Conservation (phyloP, 2,888 invertebrate genomes). For the Pilophorus perplexus region DNA sequence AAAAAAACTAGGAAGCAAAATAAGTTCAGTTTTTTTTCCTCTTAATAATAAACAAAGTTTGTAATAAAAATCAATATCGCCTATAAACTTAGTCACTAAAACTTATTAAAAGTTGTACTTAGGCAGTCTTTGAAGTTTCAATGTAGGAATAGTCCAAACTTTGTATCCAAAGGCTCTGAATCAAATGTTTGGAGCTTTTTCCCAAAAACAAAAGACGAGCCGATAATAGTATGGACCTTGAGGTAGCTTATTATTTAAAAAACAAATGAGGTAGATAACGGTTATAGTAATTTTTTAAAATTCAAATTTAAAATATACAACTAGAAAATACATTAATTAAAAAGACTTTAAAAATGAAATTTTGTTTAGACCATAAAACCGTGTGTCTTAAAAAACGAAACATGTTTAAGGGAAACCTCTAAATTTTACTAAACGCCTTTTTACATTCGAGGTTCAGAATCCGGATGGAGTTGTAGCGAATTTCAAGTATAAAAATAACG, state of each 20-base stretch:
- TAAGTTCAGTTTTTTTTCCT: too few species aligned
- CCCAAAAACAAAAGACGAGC: constrained; percentile 39
- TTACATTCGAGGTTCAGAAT: too few species aligned
- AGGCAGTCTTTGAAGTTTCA: constrained; percentile 40
- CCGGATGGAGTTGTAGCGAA: too few species aligned
- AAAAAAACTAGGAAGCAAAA: neutral
- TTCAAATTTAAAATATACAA: constrained; percentile 5
- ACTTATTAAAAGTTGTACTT: constrained; percentile 39
- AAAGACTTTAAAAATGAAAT: constrained; percentile 6
- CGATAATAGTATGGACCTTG: constrained; percentile 36
- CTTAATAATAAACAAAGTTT: neutral
- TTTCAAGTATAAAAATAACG: too few species aligned
- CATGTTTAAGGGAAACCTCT: too few species aligned
- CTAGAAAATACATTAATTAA: neutral
- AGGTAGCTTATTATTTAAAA: constrained; percentile 33
- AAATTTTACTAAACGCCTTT: too few species aligned
- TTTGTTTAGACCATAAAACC: neutral
- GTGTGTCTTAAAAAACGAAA: too few species aligned
- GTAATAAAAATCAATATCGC: neutral
- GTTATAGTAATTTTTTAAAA: constrained; percentile 27
- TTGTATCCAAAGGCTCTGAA: constrained; percentile 20
- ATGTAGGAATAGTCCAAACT: constrained; percentile 40
- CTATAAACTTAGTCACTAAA: constrained; percentile 23
- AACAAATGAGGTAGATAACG: constrained; percentile 40
- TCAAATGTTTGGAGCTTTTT: constrained; percentile 26